Base-by-base conservation (phyloP, 2,797 vertebrate species). In the Trematomus bernacchii region DNA sequence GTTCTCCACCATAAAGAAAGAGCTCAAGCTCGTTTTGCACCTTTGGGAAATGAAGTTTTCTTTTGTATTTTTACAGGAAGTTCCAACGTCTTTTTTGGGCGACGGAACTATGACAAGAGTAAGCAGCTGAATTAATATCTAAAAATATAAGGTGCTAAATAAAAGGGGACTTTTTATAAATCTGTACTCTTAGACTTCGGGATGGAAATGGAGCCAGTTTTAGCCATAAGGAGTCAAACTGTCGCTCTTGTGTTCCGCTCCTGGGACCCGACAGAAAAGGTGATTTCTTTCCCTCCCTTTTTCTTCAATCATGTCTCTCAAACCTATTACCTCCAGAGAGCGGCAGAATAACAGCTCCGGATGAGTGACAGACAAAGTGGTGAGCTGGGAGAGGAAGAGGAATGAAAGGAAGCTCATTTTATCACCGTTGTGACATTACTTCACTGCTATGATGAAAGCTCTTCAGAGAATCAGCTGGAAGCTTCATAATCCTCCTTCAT, bases 361-460 rank as follows among this genome's bases (percentile, higher is more conserved):
- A 86, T 90, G 90, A 92, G 75, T 89, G 86, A 89, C 87, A 89
- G 86, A 85, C 83, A 86, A 89, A 91, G 87, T 85, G 79, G 50
- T 68, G 77, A 75, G 76, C 53, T 37, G 54, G 58, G 50, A 70
- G 75, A 57, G 77, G 58, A 71, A 60, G 63, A 67, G 37, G n/a
- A 76, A 79, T 71, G 73, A 91, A 83, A 83, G 77, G 64, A 87
- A 87, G 85, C 86, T 90, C 79, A 86, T 89, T 90, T 87, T 71
- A 86, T 81, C 76, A 80, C 58, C 19, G 9, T 53, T 11, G 57
- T 84, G 65, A 84, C 69, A 84, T 84, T 64, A 72, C 83, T 53
- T 73, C 44, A 19, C 59, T 14, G 15, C 14, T 54, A 42, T 10
- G 37, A 82, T 85, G 71, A 84, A 85, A 85, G 81, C 67, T 71